Conservation (phyloP, 2,113 vertebrate genomes). For the Synchiropus splendidus region DNA sequence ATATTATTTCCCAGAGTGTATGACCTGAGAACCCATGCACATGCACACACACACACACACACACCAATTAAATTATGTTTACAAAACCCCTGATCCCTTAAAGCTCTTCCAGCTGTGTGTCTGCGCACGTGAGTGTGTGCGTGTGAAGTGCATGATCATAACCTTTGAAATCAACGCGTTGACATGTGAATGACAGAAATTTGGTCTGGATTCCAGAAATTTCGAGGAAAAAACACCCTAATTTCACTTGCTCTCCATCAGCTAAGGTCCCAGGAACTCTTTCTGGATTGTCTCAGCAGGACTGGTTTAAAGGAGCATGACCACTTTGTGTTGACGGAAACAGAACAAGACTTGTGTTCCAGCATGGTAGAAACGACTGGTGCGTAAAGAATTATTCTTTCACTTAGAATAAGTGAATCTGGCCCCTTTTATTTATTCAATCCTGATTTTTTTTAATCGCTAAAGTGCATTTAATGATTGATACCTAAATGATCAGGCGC, state of each 20-base stretch:
- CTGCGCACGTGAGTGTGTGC: slow-evolving; percentile 5
- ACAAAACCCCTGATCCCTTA: slow-evolving; percentile 50
- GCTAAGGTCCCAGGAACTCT: not conserved
- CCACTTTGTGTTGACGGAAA: slow-evolving; percentile 14
- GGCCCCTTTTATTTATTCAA: no score
- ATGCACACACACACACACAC: slow-evolving; percentile 7
- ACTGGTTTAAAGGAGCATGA: not conserved
- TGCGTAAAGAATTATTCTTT: no score
- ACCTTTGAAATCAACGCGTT: slow-evolving; percentile 47
- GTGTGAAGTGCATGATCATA: slow-evolving; percentile 34
- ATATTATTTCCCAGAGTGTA: slow-evolving; percentile 55
- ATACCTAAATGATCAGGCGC: no score
- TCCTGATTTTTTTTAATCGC: no score
- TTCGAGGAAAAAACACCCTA: not conserved
- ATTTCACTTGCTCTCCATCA: slow-evolving; percentile 6
- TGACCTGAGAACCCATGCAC: slow-evolving; percentile 15
- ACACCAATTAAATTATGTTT: slow-evolving; percentile 49
- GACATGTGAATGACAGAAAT: slow-evolving; percentile 39
- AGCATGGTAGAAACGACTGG: no score
- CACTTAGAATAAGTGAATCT: no score
- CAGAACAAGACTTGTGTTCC: slow-evolving; percentile 7
- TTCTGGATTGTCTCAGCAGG: no score
- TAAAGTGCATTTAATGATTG: no score
- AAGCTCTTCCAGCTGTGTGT: slow-evolving; percentile 61
- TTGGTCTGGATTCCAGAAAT: slow-evolving; percentile 34